Conservation (phyloP, 2,888 invertebrate species). For the Pherbina coryleti region DNA sequence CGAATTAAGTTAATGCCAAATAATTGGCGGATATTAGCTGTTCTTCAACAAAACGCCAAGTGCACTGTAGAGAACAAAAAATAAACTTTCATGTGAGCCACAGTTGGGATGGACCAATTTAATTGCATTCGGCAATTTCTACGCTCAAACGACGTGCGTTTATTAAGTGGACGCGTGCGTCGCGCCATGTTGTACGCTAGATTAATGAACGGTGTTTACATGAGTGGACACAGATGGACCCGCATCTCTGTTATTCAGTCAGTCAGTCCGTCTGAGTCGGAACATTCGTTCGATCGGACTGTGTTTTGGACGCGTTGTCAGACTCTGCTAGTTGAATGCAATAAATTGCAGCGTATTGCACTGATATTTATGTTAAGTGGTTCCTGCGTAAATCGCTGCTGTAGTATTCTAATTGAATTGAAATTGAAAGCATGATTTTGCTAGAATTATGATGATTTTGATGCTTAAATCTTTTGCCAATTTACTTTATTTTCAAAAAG, state of each 20-base stretch:
- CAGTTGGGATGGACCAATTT: constrained; percentile 8
- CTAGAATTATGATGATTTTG: neutral
- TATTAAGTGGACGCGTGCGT: constrained; percentile 36
- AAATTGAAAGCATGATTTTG: constrained; percentile 8
- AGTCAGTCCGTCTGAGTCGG: neutral
- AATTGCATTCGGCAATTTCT: constrained; percentile 17
- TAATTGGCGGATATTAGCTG: neutral
- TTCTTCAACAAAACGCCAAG: neutral
- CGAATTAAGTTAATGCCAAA: neutral
- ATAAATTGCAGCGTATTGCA: neutral
- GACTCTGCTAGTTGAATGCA: neutral
- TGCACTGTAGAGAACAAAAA: constrained; percentile 8
- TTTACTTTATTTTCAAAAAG: too few species aligned
- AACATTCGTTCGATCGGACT: neutral
- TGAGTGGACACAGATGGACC: constrained; percentile 15
- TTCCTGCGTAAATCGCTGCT: neutral
- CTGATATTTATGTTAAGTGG: neutral
- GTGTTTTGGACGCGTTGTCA: neutral
- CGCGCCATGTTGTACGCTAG: constrained; percentile 20
- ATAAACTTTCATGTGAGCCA: constrained; percentile 1
- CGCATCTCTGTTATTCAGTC: neutral
- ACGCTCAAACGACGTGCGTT: constrained; percentile 8
- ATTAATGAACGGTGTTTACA: constrained; percentile 30
- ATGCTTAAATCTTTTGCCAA: neutral
- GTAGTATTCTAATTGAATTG: neutral